phyloP scores from a whole-genome alignment of 1,140 invertebrate genomes.

The Mercenaria mercenaria region DNA sequence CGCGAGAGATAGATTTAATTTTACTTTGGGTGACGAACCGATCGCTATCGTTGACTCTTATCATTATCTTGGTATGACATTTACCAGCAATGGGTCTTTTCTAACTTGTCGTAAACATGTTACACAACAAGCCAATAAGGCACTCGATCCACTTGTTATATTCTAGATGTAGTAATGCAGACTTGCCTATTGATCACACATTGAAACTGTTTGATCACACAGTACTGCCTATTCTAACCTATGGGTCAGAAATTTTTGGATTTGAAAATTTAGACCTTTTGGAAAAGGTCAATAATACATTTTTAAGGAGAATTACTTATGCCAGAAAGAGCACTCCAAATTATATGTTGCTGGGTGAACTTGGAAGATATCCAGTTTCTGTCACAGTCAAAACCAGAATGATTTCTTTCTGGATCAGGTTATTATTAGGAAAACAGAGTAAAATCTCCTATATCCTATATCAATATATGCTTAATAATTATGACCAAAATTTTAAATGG shows the following conservation, averaged over 20 bases:
- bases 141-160: neutral
- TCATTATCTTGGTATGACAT: conserved; percentile 14
- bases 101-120: conserved; percentile 1
- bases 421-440: neutral
- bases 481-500: neutral
- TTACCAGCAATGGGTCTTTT: conserved; percentile 26
- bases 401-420: conserved; percentile 16
- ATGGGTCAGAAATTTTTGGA: conserved; percentile 29
- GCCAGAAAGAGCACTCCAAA: neutral
- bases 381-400: neutral
- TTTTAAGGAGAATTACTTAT: neutral
- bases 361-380: neutral
- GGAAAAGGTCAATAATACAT: conserved; percentile 17
- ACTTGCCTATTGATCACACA: neutral
- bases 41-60: neutral
- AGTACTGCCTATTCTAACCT: conserved; percentile 15
- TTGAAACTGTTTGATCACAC: conserved; percentile 13
- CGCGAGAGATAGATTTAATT: neutral
- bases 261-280: conserved; percentile 29
- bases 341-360: neutral
- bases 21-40: neutral
- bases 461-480: neutral
- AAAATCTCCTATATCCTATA: neutral
- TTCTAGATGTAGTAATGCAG: conserved; percentile 8
- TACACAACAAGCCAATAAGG: neutral